Percentiles rank a stretch among this genome's conserved stretches.
Conservation (phyloP, 2,113 vertebrate genomes). For the Brachionichthys hirsutus region DNA sequence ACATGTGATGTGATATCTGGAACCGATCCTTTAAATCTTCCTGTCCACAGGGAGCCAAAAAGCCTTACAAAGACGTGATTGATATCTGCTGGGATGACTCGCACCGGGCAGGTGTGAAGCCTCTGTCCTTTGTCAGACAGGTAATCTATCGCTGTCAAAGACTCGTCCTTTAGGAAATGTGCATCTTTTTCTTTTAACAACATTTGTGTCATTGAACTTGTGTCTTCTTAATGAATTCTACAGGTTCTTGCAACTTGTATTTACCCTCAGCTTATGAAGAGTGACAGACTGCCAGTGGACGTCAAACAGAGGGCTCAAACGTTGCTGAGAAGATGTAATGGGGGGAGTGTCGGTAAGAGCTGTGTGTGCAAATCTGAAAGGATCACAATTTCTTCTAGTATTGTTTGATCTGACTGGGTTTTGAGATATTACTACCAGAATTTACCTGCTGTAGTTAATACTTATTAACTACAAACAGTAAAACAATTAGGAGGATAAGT, state of each 20-base stretch:
- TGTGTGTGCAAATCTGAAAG: neutral
- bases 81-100: conserved; percentile 56
- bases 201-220: too few relatives aligned
- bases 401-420: too few relatives aligned
- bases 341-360: conserved; percentile 69
- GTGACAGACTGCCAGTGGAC: conserved; percentile 59
- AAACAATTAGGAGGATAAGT: too few relatives aligned
- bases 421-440: too few relatives aligned
- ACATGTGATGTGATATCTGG: neutral
- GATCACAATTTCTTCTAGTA: too few relatives aligned
- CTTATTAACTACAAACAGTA: too few relatives aligned
- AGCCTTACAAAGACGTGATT: conserved; percentile 62
- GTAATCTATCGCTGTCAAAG: conserved; percentile 39
- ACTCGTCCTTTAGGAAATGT: neutral
- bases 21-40: conserved; percentile 1
- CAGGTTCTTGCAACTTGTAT: conserved; percentile 75
- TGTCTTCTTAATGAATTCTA: neutral
- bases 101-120: conserved; percentile 67
- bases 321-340: conserved; percentile 57
- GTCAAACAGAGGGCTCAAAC: conserved; percentile 61
- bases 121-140: conserved; percentile 74
- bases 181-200: too few relatives aligned
- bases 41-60: conserved; percentile 57
- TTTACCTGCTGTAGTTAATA: too few relatives aligned
- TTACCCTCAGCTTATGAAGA: conserved; percentile 68